Base-by-base conservation (phyloP, 2,113 vertebrate species). In the Forbesichthys agassizii region DNA sequence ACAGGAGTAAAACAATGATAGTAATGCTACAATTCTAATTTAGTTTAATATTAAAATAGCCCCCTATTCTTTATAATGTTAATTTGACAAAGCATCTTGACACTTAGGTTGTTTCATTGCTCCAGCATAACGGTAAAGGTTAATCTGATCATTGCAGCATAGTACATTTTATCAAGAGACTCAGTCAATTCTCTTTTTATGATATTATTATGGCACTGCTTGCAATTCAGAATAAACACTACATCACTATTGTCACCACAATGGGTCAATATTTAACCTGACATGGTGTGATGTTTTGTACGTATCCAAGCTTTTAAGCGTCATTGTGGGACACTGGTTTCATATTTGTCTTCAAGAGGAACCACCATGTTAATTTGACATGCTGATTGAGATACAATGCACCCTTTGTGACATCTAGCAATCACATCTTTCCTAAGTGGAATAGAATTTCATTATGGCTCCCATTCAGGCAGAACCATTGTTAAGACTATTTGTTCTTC, bases 201-300 rank as follows among this genome's bases (percentile, higher is more conserved):
- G 49, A 51, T 13, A 51, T 51, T 13, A 11, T 12, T 18, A 55
- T 55, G 5, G 2, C 53, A 16, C 14, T 57, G 53, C 53, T 12
- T 55, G 13, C 13, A 5, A 55, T 55, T 16, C 54, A 55, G 6
- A 55, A 33, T 10, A 58, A 33, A 58, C 27, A 58, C 27, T 33
- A 5, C 20, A 11, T 58, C 11, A 57, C 56, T 54, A 73, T 4
- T 76, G 64, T 54, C 13, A 33, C 9, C 27, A 3, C n/a, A 69
- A 71, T 9, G 7, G 20, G 74, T 77, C 59, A 83, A 75, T 84
- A 74, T 86, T 86, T 75, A 56, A 66, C 20, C 16, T 62, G 11
- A 33, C 18, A 16, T 55, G 27, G 27, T 63, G 14, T 55, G 56
- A 59, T 66, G 18, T 27, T 20, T 33, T 33, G 6, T 11, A 42